These are phyloP conservation scores for Tachyglossus aculeatus DNA, from an alignment of 2,797 vertebrate species.

Conservation along the genomic window DNA sequence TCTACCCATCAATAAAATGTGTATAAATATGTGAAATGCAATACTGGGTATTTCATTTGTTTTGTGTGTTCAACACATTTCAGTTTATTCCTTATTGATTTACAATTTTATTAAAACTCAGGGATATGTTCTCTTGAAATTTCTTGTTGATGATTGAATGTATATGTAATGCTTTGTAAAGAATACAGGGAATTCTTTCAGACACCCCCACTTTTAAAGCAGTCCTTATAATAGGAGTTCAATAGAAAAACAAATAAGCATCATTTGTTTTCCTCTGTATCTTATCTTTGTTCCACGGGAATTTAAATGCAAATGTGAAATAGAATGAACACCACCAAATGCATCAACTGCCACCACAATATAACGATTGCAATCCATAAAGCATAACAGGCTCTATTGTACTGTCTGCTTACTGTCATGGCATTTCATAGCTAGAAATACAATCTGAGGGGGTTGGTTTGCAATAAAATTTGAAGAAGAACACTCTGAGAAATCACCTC, in stretches of 20 bases:
- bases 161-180: slow-evolving; percentile 31
- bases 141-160: slow-evolving; percentile 46
- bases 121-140: slow-evolving; percentile 40
- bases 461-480: slow-evolving; percentile 40
- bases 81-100: slow-evolving; percentile 63
- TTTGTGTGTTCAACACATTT: slow-evolving; percentile 50
- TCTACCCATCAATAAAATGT: slow-evolving; percentile 33
- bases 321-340: slow-evolving; percentile 56
- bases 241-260: slow-evolving; percentile 60
- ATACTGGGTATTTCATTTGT: slow-evolving; percentile 52
- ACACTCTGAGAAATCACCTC: slow-evolving; percentile 45
- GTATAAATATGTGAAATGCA: slow-evolving; percentile 45
- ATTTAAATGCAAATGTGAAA: slow-evolving; percentile 72
- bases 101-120: slow-evolving; percentile 67
- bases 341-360: slow-evolving; percentile 40
- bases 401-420: slow-evolving; percentile 57
- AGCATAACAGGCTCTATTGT: slow-evolving; percentile 41
- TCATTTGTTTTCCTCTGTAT: slow-evolving; percentile 67
- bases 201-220: slow-evolving; percentile 31
- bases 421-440: slow-evolving; percentile 40
- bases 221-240: slow-evolving; percentile 51
- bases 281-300: slow-evolving; percentile 66
- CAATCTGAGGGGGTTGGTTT: slow-evolving; percentile 31
- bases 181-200: slow-evolving; percentile 12
- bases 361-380: slow-evolving; percentile 53